phyloP scores from a whole-genome alignment of 2,888 invertebrate species.

The Zygogramma bicolorata region DNA sequence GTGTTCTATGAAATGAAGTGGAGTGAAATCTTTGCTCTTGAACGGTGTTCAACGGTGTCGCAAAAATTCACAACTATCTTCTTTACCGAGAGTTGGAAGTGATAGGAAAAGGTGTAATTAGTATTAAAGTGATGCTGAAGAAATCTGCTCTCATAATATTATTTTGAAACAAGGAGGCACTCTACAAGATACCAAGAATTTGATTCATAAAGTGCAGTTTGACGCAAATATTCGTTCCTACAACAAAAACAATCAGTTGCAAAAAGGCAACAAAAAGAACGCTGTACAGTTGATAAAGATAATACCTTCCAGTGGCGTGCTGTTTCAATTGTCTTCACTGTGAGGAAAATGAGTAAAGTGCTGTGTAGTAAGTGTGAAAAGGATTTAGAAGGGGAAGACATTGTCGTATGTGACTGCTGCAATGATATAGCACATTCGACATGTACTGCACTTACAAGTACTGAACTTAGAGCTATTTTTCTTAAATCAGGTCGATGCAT shows the following conservation, averaged over 20 bases:
- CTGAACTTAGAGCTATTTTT: too few species aligned
- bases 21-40: too few species aligned
- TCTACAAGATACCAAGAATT: background rate
- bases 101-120: background rate
- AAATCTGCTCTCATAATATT: background rate
- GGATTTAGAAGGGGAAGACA: background rate
- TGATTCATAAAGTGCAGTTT: slow-evolving; percentile 1
- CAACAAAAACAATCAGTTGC: background rate
- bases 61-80: too few species aligned
- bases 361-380: background rate
- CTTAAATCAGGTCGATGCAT: too few species aligned
- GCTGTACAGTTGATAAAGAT: background rate
- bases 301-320: background rate
- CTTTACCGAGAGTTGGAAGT: too few species aligned
- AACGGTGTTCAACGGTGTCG: too few species aligned
- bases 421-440: too few species aligned
- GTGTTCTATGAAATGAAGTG: too few species aligned
- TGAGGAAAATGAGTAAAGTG: background rate
- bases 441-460: too few species aligned
- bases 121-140: background rate
- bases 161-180: background rate
- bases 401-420: too few species aligned
- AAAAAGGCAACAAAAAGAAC: background rate
- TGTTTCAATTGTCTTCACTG: background rate
- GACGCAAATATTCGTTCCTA: background rate